Conservation (phyloP, 2,888 invertebrate genomes). For the Ceramica pisi region DNA sequence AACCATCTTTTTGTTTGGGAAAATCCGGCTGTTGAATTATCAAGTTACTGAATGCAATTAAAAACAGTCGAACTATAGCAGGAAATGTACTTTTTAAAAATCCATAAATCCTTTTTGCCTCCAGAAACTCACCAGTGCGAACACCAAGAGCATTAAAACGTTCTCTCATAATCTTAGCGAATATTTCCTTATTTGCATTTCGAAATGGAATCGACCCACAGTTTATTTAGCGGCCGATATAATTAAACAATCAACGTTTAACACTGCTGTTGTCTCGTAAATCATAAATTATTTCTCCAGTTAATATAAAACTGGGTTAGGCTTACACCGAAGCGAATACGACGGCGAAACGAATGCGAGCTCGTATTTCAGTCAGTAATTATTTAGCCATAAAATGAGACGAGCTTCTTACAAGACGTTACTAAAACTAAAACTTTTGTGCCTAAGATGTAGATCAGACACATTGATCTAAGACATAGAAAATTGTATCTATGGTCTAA, state of each 20-base stretch:
- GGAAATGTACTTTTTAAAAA: too few species aligned
- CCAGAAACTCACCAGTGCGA: constrained; percentile 35
- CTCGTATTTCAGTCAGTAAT: background rate
- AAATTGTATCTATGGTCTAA: too few species aligned
- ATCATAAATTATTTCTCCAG: constrained; percentile 73
- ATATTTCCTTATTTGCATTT: constrained; percentile 75
- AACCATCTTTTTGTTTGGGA: too few species aligned
- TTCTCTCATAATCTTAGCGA: constrained; percentile 51
- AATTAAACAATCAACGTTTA: constrained; percentile 81
- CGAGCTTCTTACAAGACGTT: background rate
- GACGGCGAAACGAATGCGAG: constrained; percentile 11
- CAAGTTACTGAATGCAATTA: too few species aligned
- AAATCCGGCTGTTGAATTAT: too few species aligned
- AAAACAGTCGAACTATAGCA: too few species aligned
- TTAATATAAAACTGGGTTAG: constrained; percentile 60
- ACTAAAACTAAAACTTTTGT: background rate
- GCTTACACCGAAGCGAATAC: constrained; percentile 52
- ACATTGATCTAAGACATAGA: too few species aligned
- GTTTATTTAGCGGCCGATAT: constrained; percentile 75
- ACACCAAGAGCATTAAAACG: constrained; percentile 48
- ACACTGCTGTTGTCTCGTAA: constrained; percentile 78
- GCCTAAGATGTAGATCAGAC: too few species aligned
- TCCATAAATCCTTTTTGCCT: background rate
- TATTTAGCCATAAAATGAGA: background rate
- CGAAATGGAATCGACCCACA: constrained; percentile 71